Evolutionary conservation across 2,888 invertebrate species (phyloP).

Genomic region (Acanthococcus lagerstroemiae): DNA sequence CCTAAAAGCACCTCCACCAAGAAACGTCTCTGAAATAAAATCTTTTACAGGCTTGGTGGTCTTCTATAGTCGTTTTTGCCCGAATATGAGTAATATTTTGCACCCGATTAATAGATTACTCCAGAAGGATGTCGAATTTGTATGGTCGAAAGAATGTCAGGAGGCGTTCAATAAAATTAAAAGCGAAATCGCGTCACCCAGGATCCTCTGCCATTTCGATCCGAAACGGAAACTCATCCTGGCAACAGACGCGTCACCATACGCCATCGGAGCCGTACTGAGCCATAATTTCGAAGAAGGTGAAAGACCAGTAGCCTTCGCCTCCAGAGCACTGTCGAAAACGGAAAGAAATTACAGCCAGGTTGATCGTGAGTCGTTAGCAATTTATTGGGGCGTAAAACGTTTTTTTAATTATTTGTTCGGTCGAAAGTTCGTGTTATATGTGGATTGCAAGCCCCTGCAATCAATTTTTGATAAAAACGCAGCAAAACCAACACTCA

Average conservation of each 20-base stretch:
- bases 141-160: background rate
- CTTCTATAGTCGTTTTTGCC: background rate
- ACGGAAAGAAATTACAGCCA: background rate
- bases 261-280: background rate
- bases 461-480: background rate
- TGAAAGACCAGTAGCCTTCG: too few species aligned
- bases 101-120: too few species aligned
- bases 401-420: constrained; percentile 17
- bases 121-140: background rate
- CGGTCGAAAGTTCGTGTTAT: constrained; percentile 9
- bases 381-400: constrained; percentile 6
- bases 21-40: background rate
- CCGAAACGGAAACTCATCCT: background rate
- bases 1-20: background rate
- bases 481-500: constrained; percentile 31
- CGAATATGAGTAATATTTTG: background rate
- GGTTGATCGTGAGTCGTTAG: background rate
- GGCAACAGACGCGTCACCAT: background rate
- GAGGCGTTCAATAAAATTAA: background rate
- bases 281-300: too few species aligned
- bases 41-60: too few species aligned
- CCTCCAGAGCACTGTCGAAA: too few species aligned
- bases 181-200: background rate
- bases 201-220: background rate
- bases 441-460: constrained; percentile 9